Conservation (phyloP, 2,888 invertebrate species). For the Watsonalla binaria region DNA sequence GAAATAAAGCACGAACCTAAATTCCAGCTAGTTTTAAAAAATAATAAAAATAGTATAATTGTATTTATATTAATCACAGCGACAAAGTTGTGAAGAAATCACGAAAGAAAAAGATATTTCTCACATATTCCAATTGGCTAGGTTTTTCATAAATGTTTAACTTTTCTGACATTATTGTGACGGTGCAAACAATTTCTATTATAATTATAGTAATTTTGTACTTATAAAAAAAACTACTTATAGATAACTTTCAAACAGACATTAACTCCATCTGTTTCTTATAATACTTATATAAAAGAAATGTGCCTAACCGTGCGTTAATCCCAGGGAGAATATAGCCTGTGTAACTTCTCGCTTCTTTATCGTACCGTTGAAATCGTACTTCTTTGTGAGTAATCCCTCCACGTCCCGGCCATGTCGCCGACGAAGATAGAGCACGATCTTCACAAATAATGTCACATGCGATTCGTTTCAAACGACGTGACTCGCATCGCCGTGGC, state of each 20-base stretch:
- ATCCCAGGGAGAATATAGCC: conserved; percentile 66
- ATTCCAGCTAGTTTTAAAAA: no score
- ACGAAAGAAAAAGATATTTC: no score
- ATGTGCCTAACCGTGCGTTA: conserved; percentile 60
- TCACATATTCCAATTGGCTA: no score
- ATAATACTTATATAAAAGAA: conserved; percentile 32
- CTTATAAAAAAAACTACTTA: background rate
- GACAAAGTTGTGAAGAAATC: no score
- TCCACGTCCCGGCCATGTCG: conserved; percentile 74
- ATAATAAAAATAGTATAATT: no score
- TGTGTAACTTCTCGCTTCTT: conserved; percentile 71
- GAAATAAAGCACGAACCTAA: no score
- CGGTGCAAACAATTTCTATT: no score
- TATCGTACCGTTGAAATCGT: conserved; percentile 76
- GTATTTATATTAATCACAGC: no score
- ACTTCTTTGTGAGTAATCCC: conserved; percentile 78
- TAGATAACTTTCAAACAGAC: conserved; percentile 14
- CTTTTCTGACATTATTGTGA: no score
- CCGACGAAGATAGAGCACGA: conserved; percentile 79
- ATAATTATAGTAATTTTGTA: no score
- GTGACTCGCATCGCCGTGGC: conserved; percentile 75
- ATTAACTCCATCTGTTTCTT: no score
- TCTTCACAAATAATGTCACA: conserved; percentile 80
- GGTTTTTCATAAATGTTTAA: background rate
- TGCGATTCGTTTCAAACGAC: conserved; percentile 78